A percentile compares a stretch with the other conserved stretches of the same genome.
Evolutionary conservation across 92 coral and sea anemone genomes (phyloP).

Genomic region (Actinostola sp.): DNA sequence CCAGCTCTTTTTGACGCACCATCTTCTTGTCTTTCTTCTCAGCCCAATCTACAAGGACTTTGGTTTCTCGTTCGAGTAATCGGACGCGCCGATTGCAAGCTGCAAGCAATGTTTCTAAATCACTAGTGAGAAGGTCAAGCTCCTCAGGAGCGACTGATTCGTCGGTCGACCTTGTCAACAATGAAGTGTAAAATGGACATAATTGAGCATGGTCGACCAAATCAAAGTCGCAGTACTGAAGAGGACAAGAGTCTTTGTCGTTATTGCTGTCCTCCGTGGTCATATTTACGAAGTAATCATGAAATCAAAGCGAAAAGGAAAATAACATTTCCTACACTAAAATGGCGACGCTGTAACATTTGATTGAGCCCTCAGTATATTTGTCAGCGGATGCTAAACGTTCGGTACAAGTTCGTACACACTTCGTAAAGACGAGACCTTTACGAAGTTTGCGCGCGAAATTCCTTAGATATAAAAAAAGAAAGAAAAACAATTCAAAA

Average conservation of each 20-base stretch:
- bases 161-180: slow-evolving; percentile 74
- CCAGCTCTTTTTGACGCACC: slow-evolving; percentile 92
- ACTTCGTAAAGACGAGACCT: background rate
- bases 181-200: slow-evolving; percentile 92
- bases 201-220: slow-evolving; percentile 86
- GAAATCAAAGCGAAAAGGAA: background rate
- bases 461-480: too few relatives aligned
- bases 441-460: too few relatives aligned
- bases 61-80: slow-evolving; percentile 89
- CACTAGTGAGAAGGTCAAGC: slow-evolving; percentile 90
- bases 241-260: slow-evolving; percentile 95
- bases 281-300: slow-evolving; percentile 22
- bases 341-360: background rate
- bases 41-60: slow-evolving; percentile 93
- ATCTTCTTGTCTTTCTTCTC: slow-evolving; percentile 99
- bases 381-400: slow-evolving; percentile 8
- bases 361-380: background rate
- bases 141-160: slow-evolving; percentile 87
- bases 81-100: slow-evolving; percentile 93
- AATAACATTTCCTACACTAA: background rate
- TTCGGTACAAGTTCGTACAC: background rate
- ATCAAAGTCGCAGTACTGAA: slow-evolving; percentile 88
- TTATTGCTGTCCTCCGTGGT: slow-evolving; percentile 73
- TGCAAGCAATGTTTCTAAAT: slow-evolving; percentile 95
- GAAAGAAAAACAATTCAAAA: too few relatives aligned